These are phyloP conservation scores for Oxygymnocypris stewartii DNA, from an alignment of 2,113 vertebrate genomes.

Conservation along the genomic window DNA sequence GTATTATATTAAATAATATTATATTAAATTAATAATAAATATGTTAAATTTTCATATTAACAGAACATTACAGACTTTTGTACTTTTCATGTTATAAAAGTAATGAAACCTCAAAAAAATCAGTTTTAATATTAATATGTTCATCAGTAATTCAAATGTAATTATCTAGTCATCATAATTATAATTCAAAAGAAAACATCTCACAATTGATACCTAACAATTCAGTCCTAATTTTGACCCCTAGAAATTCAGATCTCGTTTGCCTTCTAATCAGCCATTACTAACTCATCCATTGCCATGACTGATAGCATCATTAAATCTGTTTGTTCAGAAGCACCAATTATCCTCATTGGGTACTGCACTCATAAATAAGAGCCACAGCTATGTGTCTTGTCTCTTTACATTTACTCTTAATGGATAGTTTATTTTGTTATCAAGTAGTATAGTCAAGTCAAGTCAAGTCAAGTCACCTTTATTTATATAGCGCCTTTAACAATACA, in stretches of 20 bases:
- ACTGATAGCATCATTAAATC: constrained; percentile 30
- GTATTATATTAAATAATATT: too few species aligned
- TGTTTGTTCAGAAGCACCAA: constrained; percentile 41
- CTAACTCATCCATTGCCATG: background rate
- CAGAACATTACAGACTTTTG: background rate
- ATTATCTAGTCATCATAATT: background rate
- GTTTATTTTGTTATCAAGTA: background rate
- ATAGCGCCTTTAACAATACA: too few species aligned
- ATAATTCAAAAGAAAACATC: background rate
- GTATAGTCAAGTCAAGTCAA: too few species aligned
- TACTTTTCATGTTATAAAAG: background rate
- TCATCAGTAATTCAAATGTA: background rate
- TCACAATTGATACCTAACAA: background rate
- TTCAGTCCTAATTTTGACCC: background rate
- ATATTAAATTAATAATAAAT: too few species aligned
- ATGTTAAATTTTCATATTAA: background rate
- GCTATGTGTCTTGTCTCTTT: background rate
- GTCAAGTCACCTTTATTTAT: too few species aligned
- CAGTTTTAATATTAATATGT: background rate
- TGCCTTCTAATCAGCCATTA: constrained; percentile 4
- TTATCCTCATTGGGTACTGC: constrained; percentile 15
- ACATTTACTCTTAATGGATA: background rate
- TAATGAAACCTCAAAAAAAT: background rate
- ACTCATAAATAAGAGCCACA: constrained; percentile 33
- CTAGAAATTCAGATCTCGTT: background rate